Base-by-base conservation (phyloP, 2,113 vertebrate species). In the Microtus ochrogaster region DNA sequence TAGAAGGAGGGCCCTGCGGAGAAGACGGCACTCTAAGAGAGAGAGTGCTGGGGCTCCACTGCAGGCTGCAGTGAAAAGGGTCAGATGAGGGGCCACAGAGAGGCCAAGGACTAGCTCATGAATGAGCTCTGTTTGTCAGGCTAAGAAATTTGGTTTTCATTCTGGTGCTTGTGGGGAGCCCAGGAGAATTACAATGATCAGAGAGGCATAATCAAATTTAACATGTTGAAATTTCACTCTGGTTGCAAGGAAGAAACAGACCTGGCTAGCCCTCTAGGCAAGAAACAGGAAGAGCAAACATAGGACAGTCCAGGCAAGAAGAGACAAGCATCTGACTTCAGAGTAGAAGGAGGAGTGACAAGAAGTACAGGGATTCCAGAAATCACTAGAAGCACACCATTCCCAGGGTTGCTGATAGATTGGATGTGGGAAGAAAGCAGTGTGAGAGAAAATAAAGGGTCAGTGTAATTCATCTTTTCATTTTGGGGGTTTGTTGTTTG, bases 91-190 rank as follows among this genome's bases (percentile, higher is more conserved):
- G 85, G 44, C 65, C 5, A 3, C 36, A 41, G 24, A 63, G 63
- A 28, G 47, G 21, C 76, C 74, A 14, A 8, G 33, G 44, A 70
- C 12, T 3, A 72, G 39, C 16, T 86, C 3, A 0, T 0, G 2
- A 68, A 65, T 52, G 39, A 36, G 7, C 52, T 86, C 44, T 86
- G 49, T 61, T 41, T 55, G 66, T 52, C 55, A 79, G 19, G 21
- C 58, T 61, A 36, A 76, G 82, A 90, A 68, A 66, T 83, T 49
- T 47, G 87, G 55, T 28, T 44, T 82, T 92, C 73, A 30, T 91
- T 81, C 58, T 8, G 58, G 85, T 11, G 13, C 49, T 41, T 22
- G 44, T 66, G n/a, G 82, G 85, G 68, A 96, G 41, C 85, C 61
- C 2, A n/a, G 81, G n/a, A 78, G 82, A 47, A 17, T 30, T 33